phyloP scores from a whole-genome alignment of 2,797 vertebrate genomes.

The Danionella dracula region DNA sequence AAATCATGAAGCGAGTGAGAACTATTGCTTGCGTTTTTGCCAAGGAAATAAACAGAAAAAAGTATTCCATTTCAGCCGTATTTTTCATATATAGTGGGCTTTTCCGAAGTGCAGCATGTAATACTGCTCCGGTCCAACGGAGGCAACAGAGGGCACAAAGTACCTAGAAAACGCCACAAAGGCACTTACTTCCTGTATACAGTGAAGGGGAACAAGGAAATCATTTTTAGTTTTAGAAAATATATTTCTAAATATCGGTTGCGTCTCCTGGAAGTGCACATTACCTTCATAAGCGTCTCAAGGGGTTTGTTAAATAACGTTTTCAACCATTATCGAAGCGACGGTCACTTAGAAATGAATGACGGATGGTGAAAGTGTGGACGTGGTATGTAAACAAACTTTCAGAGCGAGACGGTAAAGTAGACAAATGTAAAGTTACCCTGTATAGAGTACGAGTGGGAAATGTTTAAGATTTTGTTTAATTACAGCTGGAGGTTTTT shows the following conservation, averaged over 20 bases:
- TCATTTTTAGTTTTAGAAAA: background rate
- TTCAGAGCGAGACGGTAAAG: no score
- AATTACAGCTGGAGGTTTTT: no score
- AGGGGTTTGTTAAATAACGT: background rate
- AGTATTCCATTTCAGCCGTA: background rate
- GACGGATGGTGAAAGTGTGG: slow-evolving; percentile 26
- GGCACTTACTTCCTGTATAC: slow-evolving; percentile 66
- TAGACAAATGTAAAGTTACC: no score
- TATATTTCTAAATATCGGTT: background rate
- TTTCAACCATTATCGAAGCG: background rate
- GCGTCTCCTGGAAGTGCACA: background rate
- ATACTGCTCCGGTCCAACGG: slow-evolving; percentile 36
- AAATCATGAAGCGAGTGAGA: slow-evolving; percentile 1
- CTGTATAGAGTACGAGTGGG: no score
- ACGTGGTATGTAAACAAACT: slow-evolving; percentile 35
- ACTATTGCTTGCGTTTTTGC: no score
- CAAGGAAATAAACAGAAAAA: slow-evolving; percentile 19
- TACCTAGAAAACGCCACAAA: slow-evolving; percentile 28
- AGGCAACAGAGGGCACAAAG: slow-evolving; percentile 27
- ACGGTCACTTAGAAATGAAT: slow-evolving; percentile 33
- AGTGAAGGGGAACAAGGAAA: slow-evolving; percentile 22
- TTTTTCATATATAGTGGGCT: background rate
- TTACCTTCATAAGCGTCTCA: background rate
- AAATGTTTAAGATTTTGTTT: no score
- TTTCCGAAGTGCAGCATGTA: background rate